Percentiles rank a stretch among this genome's conserved stretches.
phyloP scores from a whole-genome alignment of 2,797 vertebrate species.

The Graptemys geographica region DNA sequence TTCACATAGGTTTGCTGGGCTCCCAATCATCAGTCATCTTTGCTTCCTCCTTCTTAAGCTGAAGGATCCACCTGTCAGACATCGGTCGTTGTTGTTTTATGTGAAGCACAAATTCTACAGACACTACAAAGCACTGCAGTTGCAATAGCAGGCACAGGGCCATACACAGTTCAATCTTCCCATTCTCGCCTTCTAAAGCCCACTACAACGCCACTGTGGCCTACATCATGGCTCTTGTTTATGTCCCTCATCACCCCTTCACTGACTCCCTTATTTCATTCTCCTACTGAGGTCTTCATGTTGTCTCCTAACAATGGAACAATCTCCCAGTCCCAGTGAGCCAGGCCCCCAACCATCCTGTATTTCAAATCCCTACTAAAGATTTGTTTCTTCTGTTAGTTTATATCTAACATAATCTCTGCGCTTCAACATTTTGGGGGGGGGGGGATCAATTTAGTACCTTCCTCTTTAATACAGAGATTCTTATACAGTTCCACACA shows the following conservation, averaged over 20 bases:
- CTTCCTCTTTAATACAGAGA: neutral
- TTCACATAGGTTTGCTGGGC: no score
- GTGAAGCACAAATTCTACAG: neutral
- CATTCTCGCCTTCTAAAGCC: neutral
- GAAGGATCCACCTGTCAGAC: neutral
- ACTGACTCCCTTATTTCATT: neutral
- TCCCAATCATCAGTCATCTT: neutral
- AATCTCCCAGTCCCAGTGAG: neutral
- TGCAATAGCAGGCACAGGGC: neutral
- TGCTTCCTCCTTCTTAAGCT: neutral
- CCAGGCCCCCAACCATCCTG: neutral
- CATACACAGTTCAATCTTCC: neutral
- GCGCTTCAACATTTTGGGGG: neutral
- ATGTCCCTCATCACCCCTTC: neutral
- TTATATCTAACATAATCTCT: neutral
- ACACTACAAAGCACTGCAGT: neutral
- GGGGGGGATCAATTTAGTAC: fast-evolving
- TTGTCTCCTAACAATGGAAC: neutral
- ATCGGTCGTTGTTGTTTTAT: neutral
- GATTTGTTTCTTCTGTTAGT: neutral
- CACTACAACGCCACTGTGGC: neutral
- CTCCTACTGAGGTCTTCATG: neutral
- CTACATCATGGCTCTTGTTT: neutral
- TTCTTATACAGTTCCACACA: no score
- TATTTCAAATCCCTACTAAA: neutral